Conservation (phyloP, 2,797 vertebrate species). For the Meriones psammophilus region DNA sequence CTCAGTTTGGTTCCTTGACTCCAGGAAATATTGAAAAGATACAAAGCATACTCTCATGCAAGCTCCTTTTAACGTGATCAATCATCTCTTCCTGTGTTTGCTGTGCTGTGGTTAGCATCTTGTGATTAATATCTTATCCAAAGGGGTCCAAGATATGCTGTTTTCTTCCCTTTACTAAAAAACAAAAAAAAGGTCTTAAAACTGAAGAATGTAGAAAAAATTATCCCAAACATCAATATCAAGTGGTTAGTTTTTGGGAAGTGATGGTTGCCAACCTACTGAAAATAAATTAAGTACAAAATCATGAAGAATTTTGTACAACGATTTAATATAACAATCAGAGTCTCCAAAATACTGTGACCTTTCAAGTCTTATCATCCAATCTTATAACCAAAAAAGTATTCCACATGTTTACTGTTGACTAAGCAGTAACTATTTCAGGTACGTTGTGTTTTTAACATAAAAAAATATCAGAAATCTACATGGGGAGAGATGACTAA, state of each 20-base stretch:
- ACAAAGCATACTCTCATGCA: slow-evolving; percentile 52
- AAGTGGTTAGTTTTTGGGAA: slow-evolving; percentile 35
- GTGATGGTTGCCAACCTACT: neutral
- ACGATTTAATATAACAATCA: neutral
- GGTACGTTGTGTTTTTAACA: neutral
- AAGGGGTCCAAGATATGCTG: neutral
- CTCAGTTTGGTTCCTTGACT: slow-evolving; percentile 75
- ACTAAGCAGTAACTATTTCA: slow-evolving; percentile 15
- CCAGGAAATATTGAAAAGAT: slow-evolving; percentile 62
- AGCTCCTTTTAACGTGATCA: slow-evolving; percentile 57
- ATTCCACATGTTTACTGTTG: neutral
- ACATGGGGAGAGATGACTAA: neutral
- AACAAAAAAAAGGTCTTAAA: slow-evolving; percentile 17
- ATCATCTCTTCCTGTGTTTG: slow-evolving; percentile 33
- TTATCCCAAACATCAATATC: slow-evolving; percentile 26
- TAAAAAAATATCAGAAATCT: neutral
- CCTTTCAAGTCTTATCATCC: slow-evolving; percentile 6
- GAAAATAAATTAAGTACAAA: slow-evolving; percentile 53
- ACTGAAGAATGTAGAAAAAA: slow-evolving; percentile 24
- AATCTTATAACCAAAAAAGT: neutral
- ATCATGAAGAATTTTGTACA: slow-evolving; percentile 43
- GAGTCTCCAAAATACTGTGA: slow-evolving; percentile 8
- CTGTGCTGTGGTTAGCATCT: slow-evolving; percentile 5
- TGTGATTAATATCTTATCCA: slow-evolving; percentile 27
- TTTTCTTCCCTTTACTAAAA: slow-evolving; percentile 13